Evolutionary conservation across 2,888 invertebrate species (phyloP).

Genomic region (Lutraria lutraria): DNA sequence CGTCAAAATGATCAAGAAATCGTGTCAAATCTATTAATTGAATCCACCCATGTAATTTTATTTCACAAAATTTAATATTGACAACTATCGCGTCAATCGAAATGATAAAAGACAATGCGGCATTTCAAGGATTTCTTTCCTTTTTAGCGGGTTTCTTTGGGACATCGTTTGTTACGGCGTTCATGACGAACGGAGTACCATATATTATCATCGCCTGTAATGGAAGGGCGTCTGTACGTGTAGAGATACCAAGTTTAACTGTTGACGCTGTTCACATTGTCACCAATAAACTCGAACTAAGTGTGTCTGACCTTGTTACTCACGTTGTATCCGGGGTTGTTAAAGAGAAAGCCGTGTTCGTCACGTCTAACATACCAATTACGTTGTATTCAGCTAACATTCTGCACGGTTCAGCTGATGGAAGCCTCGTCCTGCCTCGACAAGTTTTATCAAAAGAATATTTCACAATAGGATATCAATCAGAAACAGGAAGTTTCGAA

Average conservation of each 20-base stretch:
- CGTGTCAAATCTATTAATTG: too few species aligned
- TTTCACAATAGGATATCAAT: slow-evolving; percentile 23
- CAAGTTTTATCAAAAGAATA: neutral
- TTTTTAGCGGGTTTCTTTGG: slow-evolving; percentile 31
- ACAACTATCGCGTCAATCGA: too few species aligned
- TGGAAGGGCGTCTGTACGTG: slow-evolving; percentile 15
- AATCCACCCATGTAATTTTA: too few species aligned
- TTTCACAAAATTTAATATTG: too few species aligned
- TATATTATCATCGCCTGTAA: neutral
- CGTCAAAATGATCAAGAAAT: too few species aligned
- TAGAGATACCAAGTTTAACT: slow-evolving; percentile 6
- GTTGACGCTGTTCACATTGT: neutral
- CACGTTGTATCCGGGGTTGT: neutral
- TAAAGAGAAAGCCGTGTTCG: neutral
- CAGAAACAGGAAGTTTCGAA: neutral
- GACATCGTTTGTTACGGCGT: slow-evolving; percentile 22
- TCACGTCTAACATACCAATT: slow-evolving; percentile 26
- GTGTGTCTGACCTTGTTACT: neutral
- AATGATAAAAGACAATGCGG: too few species aligned
- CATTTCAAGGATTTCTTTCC: too few species aligned
- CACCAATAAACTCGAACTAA: neutral
- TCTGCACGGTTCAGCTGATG: neutral
- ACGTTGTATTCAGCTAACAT: neutral
- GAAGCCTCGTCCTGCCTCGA: slow-evolving; percentile 31
- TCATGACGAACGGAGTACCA: slow-evolving; percentile 21